Conservation (phyloP, 2,113 vertebrate species). For the Caloenas nicobarica region DNA sequence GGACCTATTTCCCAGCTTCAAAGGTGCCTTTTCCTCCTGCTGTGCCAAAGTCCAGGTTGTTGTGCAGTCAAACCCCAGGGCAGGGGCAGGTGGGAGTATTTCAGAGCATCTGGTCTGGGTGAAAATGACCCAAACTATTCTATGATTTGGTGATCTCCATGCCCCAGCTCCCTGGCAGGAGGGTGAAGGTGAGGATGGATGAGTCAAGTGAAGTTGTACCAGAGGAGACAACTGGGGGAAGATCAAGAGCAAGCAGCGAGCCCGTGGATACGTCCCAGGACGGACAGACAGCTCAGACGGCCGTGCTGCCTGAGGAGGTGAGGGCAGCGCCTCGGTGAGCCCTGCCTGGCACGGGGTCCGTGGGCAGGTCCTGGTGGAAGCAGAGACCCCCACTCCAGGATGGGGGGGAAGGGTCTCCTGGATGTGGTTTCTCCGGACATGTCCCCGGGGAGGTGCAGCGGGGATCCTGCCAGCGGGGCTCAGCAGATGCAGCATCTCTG, state of each 20-base stretch:
- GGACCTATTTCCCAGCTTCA: not conserved
- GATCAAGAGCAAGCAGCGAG: not conserved
- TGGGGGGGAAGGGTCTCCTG: not conserved
- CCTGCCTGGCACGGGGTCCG: not conserved
- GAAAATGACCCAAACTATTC: too few relatives aligned
- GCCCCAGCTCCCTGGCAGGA: not conserved
- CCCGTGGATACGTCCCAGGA: not conserved
- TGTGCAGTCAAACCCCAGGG: not conserved
- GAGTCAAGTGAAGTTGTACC: not conserved
- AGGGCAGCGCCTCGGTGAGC: not conserved
- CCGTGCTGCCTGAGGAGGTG: not conserved
- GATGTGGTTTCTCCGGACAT: accelerated
- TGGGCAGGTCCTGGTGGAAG: not conserved
- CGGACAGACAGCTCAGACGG: accelerated
- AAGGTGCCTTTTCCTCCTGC: not conserved
- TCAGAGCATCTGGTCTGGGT: not conserved
- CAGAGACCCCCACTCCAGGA: not conserved
- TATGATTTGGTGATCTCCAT: not conserved
- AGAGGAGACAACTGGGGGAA: not conserved
- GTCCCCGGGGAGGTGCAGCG: accelerated
- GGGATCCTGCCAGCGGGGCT: not conserved
- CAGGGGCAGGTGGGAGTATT: not conserved
- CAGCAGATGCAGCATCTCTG: not conserved
- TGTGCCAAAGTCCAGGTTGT: not conserved
- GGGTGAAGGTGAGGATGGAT: not conserved